Evolutionary conservation across 2,888 invertebrate species (phyloP), one percentile per base, ranked within the genome.

Genomic region (Drosophila merina): DNA sequence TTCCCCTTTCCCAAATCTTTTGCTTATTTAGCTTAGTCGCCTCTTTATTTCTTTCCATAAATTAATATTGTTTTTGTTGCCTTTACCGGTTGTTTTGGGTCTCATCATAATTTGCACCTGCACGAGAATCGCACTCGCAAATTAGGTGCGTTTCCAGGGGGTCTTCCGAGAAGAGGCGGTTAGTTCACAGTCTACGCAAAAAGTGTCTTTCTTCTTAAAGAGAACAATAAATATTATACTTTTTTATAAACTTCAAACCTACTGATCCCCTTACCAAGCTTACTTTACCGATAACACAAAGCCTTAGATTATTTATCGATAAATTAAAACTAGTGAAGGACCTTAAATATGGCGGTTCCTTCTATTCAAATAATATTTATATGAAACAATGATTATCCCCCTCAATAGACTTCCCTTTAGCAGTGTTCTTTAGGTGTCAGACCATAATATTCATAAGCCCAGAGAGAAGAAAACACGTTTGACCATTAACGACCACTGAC

Each of bases 41-140:
- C 48, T 31, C 10, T 44, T 25, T 14, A 25, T 25, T 50, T 58
- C 36, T 56, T 69, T 40, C 42, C 66, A 49, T 56, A 66, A 66
- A 48, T 67, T 55, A 66, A 40, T 67, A 28, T 51, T 25, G 45
- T 40, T 45, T 75, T 70, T 60, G 50, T 50, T 26, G 47, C 30
- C 56, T 44, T 49, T 49, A 44, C 58, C 54, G 50, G 48, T 28
- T 60, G 54, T 26, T 44, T 47, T 60, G 51, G 38, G 58, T 62
- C 44, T 44, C 52, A 58, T 69, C 81, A 84, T 80, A 77, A 77
- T 79, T 79, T 81, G 82, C 79, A 81, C 71, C 85, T 71, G 82
- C 71, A 75, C 66, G 72, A 74, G 63, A 57, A 57, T 50, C 68
- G 68, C 76, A 69, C 69, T 81, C 67, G 57, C 67, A 78, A 79